phyloP scores from a whole-genome alignment of 2,113 vertebrate species.

The Zapornia atra region DNA sequence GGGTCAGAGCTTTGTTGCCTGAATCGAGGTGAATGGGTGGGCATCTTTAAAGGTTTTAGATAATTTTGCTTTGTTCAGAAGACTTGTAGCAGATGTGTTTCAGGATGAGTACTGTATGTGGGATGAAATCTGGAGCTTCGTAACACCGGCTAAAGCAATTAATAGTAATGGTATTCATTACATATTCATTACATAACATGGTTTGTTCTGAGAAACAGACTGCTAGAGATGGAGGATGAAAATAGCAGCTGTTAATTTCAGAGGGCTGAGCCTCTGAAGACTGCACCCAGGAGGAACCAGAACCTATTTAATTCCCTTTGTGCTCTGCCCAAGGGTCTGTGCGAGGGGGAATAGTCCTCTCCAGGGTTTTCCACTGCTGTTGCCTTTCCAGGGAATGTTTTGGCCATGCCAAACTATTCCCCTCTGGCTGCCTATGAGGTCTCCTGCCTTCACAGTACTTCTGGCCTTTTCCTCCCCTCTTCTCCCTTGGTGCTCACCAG shows the following conservation, averaged over 20 bases:
- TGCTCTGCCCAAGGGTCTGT: neutral
- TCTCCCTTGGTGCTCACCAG: neutral
- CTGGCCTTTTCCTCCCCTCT: neutral
- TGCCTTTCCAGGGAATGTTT: neutral
- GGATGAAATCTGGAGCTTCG: constrained; percentile 56
- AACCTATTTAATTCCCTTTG: constrained; percentile 24
- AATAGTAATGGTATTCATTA: constrained; percentile 69
- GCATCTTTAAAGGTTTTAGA: neutral
- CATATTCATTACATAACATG: constrained; percentile 64
- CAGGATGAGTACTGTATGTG: constrained; percentile 38
- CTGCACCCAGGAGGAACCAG: constrained; percentile 38
- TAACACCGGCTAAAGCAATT: constrained; percentile 60
- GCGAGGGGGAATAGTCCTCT: neutral
- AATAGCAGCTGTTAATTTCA: constrained; percentile 70
- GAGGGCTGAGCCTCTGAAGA: constrained; percentile 46
- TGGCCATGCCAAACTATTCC: neutral
- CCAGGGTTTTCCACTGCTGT: neutral
- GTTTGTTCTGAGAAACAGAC: constrained; percentile 64
- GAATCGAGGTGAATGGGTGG: neutral
- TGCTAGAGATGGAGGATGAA: constrained; percentile 53
- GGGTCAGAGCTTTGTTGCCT: neutral
- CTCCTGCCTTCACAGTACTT: neutral
- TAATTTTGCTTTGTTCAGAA: constrained; percentile 4
- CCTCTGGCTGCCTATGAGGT: accelerated
- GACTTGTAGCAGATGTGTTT: constrained; percentile 41